Evolutionary conservation across 2,888 invertebrate species (phyloP), one percentile per base, ranked within the genome.

Genomic region (Nomada fucata): DNA sequence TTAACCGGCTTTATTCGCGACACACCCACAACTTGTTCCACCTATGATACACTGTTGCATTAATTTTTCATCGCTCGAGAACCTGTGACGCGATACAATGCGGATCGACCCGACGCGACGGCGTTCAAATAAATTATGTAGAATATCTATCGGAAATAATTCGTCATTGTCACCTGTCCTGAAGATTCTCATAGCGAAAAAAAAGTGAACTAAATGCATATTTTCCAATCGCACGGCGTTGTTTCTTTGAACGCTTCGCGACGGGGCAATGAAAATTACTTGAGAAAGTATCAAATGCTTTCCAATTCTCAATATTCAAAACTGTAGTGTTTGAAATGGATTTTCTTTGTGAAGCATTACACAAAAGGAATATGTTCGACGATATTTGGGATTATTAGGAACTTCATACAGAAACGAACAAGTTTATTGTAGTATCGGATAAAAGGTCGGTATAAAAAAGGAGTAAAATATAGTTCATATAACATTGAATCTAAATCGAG

Each of bases 21-120:
- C 79, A 86, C 86, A 74, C 79, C 76, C 71, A 83, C 74, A 23
- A 75, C 29, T 59, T 26, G 59, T 64, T 75, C 20, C 61, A 47
- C n/a, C 70, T 44, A 64, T 77, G 72, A 69, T 63, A 47, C 29
- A 47, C 36, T 36, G 44, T 53, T 50, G 53, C 29, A 20, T 63
- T 55, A 59, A n/a, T 65, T 53, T 71, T 67, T 68, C 26, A 15
- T 50, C 50, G 20, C n/a, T 57, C 67, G 26, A 69, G 61, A 65
- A 10, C 65, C 50, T 18, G 13, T 75, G 53, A 74, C 70, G 82
- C 20, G 59, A 63, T 63, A 60, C 73, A 60, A 73, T 74, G 57
- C 69, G 23, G 55, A 67, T 67, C 59, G 57, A 36, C 36, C 7
- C 36, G 36, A 36, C 36, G 7, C 36, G 36, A 60, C 20, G 50